These are phyloP conservation scores for Stratiomys singularior DNA, from an alignment of 2,888 invertebrate species.

Conservation along the genomic window DNA sequence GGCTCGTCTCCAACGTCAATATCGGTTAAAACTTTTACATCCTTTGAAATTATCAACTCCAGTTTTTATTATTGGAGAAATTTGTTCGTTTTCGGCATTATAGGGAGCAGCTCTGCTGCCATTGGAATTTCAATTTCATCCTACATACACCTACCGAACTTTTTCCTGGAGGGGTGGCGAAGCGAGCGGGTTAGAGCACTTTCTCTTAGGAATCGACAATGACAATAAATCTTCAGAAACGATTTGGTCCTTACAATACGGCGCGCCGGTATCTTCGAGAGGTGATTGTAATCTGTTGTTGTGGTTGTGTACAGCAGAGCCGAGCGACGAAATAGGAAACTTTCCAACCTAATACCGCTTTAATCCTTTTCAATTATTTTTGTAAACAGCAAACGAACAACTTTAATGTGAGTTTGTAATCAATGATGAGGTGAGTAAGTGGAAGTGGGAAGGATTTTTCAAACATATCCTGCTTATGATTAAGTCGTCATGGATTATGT, in stretches of 20 bases:
- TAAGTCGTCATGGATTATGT: not conserved
- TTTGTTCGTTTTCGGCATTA: conserved; percentile 31
- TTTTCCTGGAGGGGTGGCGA: not conserved
- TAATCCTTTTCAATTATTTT: too few species aligned
- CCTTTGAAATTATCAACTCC: conserved; percentile 45
- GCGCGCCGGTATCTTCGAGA: not conserved
- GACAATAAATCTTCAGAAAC: conserved; percentile 43
- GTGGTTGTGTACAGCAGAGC: not conserved
- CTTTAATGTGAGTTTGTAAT: too few species aligned
- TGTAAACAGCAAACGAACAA: too few species aligned
- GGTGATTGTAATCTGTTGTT: conserved; percentile 2
- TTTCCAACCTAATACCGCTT: not conserved
- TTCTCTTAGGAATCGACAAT: conserved; percentile 6
- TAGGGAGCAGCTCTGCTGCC: not conserved
- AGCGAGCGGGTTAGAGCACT: not conserved
- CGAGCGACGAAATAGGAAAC: not conserved
- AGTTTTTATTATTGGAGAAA: conserved; percentile 40
- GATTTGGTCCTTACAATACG: not conserved
- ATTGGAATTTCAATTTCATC: conserved; percentile 44
- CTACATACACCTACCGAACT: not conserved
- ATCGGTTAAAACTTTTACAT: conserved; percentile 44
- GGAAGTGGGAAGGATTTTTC: too few species aligned
- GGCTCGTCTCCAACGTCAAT: conserved; percentile 19
- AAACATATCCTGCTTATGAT: not conserved
- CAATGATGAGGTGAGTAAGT: too few species aligned